Base-by-base conservation (phyloP, 2,113 vertebrate species). In the Tachuris rubrigastra region DNA sequence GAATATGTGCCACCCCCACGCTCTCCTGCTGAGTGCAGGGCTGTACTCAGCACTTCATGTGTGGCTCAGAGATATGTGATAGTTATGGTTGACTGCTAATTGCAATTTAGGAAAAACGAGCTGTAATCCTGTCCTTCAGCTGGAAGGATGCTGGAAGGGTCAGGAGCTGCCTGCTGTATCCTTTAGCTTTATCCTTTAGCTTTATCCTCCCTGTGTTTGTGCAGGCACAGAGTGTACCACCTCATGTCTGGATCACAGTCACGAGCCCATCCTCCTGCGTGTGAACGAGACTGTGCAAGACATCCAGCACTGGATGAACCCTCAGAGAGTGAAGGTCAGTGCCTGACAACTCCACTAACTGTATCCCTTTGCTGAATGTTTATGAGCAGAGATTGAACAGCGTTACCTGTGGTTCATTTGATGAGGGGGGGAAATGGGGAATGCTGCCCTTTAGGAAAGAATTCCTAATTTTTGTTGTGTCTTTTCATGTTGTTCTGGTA, bases 241-340 rank as follows among this genome's bases (percentile, higher is more conserved):
- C 91, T 98, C 98, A 5, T 99, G 99, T 97, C 97, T 98, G 89
- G 99, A 99, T 90, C 98, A 98, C 94, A 99, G 98, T 97, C 99
- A 98, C 6, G 99, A 99, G 78, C 98, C 99, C 93, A 98, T 99
- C 95, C 98, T 99, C 92, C 98, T 99, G 95, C 99, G 98, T 1
- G 76, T 96, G 82, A 99, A 99, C 4, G 98, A 99, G 98, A 99
- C 98, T 0, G 95, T 98, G 19, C 98, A 98, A 24, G 98, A 97
- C 88, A 98, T 99, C n/a, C 98, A 99, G 89, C 98, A 99, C 97
- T 99, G 99, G 99, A 98, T 99, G 98, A 99, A 99, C 96, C 99
- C 99, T 13, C 97, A 98, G 15, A 99, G 99, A 97, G 98, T 99
- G 91, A 98, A 99, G 99, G 99, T 99, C 87, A 97, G 98, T 98